These are phyloP conservation scores for Ammospiza nelsoni DNA, from an alignment of 2,113 vertebrate genomes.

Conservation along the genomic window DNA sequence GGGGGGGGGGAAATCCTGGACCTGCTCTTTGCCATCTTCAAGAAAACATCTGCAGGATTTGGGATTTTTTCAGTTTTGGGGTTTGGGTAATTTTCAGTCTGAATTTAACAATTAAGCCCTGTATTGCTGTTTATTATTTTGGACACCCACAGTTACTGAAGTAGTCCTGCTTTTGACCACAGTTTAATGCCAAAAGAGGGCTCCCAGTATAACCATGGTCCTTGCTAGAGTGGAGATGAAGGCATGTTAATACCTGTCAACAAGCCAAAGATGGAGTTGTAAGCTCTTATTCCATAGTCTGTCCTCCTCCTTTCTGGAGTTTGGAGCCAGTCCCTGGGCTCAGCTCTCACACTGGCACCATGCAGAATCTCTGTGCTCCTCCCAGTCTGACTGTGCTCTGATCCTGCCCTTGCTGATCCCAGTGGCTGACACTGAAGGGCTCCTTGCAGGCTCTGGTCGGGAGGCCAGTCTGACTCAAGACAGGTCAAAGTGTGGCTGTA, in stretches of 20 bases:
- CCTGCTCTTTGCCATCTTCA: background rate
- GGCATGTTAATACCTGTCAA: background rate
- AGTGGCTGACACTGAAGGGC: background rate
- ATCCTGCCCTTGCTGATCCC: background rate
- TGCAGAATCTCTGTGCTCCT: background rate
- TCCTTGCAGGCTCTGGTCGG: background rate
- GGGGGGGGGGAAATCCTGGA: background rate
- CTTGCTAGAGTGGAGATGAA: background rate
- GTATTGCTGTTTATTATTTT: background rate
- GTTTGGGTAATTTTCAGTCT: background rate
- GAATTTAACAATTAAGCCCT: background rate
- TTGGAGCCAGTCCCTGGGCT: background rate
- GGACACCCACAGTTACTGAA: background rate
- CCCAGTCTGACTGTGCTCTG: rapidly evolving
- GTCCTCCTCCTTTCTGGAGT: background rate
- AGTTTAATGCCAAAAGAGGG: background rate
- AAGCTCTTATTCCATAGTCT: background rate
- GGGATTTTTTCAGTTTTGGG: background rate
- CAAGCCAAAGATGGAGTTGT: background rate
- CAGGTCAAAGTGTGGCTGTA: background rate
- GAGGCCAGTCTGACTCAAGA: background rate
- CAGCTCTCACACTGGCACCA: background rate
- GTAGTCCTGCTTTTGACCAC: background rate
- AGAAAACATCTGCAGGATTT: background rate
- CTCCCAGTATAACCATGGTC: background rate